Base-by-base conservation (phyloP, 1,140 invertebrate species). In the Sipha flava region DNA sequence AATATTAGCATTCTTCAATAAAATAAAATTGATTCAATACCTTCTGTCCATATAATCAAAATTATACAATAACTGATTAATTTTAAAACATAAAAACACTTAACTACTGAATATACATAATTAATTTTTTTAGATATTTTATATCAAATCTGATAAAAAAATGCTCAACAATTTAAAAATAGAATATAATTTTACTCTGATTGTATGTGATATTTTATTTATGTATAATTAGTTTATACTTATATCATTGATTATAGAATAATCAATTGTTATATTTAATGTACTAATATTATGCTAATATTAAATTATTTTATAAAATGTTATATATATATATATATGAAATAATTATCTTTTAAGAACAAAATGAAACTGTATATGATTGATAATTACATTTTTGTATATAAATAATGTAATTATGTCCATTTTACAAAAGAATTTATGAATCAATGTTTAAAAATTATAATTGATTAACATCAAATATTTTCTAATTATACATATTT, bases 401-500 rank as follows among this genome's bases (percentile, higher is more conserved):
- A 23, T 70, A 45, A 47, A 47, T 10, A 47, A 47, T 16, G 40
- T 23, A 47, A 26, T 18, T 14, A 68, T 68, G 64, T 68, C 40
- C 37, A 45, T 68, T 68, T 68, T 45, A 68, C 64, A 68, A 68
- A 68, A 68, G n/a, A 18, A 43, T n/a, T n/a, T n/a, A 68, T 29
- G 12, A n/a, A n/a, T 68, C 21, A 45, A 68, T 68, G 2, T 45
- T 45, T 29, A 68, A 26, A 45, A 18, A 45, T 68, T 49, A 3
- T 3, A 45, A 3, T 45, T 66, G 23, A n/a, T 21, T 68, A n/a
- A 62, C 18, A 3, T 34, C n/a, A 16, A 68, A 23, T n/a, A 62
- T 18, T 21, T 43, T 68, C 43, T 43, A 68, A 68, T n/a, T 68
- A 45, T 18, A 40, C 37, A 64, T 64, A 37, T 64, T 64, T 57